Percentiles rank a stretch among this genome's conserved stretches.
Evolutionary conservation across 2,113 vertebrate genomes (phyloP).

Genomic region (Ia io): DNA sequence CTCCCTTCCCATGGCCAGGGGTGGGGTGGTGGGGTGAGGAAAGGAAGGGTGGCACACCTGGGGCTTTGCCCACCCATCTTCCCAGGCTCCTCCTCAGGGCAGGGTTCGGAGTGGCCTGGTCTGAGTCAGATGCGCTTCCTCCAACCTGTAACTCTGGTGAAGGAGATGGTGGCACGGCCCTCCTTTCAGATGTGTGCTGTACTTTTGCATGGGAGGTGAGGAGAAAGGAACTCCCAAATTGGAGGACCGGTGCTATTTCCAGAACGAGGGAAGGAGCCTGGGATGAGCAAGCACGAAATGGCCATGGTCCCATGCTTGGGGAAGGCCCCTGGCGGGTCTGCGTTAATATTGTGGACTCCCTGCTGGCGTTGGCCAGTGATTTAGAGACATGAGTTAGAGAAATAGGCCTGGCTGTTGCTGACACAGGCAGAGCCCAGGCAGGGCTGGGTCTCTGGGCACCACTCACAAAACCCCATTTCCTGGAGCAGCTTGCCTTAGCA

Average conservation of each 20-base stretch:
- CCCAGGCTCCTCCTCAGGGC: background rate
- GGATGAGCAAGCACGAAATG: rapidly evolving
- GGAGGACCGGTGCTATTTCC: background rate
- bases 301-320: background rate
- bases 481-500: background rate
- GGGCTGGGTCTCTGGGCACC: background rate
- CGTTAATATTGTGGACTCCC: background rate
- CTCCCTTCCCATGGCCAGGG: background rate
- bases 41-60: rapidly evolving
- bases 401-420: background rate
- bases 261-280: background rate
- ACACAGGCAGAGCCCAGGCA: background rate
- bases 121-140: background rate
- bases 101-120: background rate
- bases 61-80: background rate
- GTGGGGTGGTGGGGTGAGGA: too few relatives aligned
- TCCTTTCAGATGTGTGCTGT: background rate
- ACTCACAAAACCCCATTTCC: background rate
- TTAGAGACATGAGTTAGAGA: background rate
- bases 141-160: background rate
- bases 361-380: slow-evolving; percentile 3
- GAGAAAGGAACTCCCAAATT: background rate
- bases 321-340: background rate
- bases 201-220: background rate
- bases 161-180: background rate